Conservation (phyloP, 2,797 vertebrate genomes). For the Notamacropus eugenii region DNA sequence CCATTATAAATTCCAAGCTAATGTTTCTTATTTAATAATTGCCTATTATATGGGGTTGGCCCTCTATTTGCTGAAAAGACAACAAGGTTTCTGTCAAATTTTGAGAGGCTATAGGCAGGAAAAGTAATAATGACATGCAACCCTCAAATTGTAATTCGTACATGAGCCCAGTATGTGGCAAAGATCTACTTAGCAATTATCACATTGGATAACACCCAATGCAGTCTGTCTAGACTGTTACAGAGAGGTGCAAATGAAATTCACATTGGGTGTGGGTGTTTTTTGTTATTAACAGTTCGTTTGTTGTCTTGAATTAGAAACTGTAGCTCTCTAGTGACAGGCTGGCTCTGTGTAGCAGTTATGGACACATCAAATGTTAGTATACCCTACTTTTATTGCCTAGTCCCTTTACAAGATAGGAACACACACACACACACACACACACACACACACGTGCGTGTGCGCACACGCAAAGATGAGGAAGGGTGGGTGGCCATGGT, state of each 20-base stretch:
- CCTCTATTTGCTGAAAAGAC: constrained; percentile 55
- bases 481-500: constrained; percentile 29
- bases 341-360: constrained; percentile 53
- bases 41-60: constrained; percentile 31
- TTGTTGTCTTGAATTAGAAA: constrained; percentile 71
- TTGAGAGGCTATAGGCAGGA: constrained; percentile 65
- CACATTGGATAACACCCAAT: constrained; percentile 70
- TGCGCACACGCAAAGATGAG: constrained; percentile 45
- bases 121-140: constrained; percentile 61
- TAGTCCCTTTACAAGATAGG: constrained; percentile 45
- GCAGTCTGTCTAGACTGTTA: constrained; percentile 73
- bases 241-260: constrained; percentile 75
- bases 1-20: constrained; percentile 45
- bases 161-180: constrained; percentile 52
- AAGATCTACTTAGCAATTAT: constrained; percentile 78
- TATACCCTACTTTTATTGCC: constrained; percentile 53
- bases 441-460: neutral
- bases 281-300: constrained; percentile 66
- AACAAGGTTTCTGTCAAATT: constrained; percentile 71
- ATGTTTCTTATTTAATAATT: constrained; percentile 61
- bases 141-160: constrained; percentile 70
- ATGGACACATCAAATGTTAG: constrained; percentile 56
- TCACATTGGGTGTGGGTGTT: constrained; percentile 53
- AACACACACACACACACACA: neutral
- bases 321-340: constrained; percentile 44